Evolutionary conservation across 2,888 invertebrate species (phyloP).

Genomic region (Oligia latruncula): DNA sequence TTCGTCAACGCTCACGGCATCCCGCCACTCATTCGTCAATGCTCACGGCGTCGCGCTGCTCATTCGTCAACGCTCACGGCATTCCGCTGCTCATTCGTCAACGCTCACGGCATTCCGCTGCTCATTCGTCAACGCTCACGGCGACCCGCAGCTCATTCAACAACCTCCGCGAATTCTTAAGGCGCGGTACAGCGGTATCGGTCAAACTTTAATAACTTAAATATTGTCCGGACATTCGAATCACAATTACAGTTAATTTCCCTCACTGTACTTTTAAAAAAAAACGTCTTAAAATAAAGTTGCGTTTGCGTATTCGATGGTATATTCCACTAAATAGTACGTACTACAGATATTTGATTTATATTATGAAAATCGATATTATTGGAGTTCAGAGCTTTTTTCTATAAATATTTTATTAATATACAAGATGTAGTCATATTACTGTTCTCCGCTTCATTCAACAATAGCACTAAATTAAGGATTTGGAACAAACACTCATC

Average conservation of each 20-base stretch:
- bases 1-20: no score
- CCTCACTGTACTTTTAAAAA: background rate
- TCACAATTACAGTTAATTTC: background rate
- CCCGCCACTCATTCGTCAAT: no score
- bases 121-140: no score
- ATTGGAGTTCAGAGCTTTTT: background rate
- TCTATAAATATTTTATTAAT: background rate
- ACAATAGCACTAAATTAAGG: no score
- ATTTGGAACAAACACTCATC: no score
- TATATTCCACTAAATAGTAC: background rate
- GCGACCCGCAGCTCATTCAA: no score
- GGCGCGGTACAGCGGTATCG: no score
- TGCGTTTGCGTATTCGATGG: background rate
- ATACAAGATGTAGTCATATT: background rate
- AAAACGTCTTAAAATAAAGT: background rate
- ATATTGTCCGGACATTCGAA: background rate
- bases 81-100: no score
- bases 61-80: no score
- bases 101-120: no score
- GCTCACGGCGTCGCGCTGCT: no score
- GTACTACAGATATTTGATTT: background rate
- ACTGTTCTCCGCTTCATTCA: background rate
- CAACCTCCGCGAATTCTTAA: no score
- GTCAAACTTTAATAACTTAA: background rate
- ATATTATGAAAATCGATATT: background rate